Conservation (phyloP, 2,113 vertebrate genomes). For the Paralichthys olivaceus region DNA sequence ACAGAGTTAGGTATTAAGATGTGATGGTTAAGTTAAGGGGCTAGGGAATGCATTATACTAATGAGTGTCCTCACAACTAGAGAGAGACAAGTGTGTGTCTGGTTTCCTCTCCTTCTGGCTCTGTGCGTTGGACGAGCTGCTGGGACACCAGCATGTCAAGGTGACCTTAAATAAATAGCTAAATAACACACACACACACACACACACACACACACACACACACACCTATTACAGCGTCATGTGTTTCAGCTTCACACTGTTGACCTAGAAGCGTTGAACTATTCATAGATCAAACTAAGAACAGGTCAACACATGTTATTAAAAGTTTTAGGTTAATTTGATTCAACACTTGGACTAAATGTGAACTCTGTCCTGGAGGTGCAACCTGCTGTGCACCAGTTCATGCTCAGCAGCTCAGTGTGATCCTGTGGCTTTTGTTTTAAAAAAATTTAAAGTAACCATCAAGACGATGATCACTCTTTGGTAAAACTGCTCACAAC, state of each 20-base stretch:
- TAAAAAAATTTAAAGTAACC: not conserved
- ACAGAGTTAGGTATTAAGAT: no score
- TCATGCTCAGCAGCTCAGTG: not conserved
- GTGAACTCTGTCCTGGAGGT: conserved; percentile 12
- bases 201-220: not conserved
- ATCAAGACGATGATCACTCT: not conserved
- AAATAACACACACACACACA: no score
- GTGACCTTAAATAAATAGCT: conserved; percentile 57
- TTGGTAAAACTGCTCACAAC: not conserved
- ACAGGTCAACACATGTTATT: conserved; percentile 38
- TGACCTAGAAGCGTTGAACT: conserved; percentile 54
- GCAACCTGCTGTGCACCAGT: not conserved
- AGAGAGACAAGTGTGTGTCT: no score
- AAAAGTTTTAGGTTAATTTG: conserved; percentile 45
- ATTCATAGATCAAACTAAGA: conserved; percentile 46
- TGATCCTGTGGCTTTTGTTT: not conserved
- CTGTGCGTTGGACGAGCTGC: no score
- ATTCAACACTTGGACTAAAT: conserved; percentile 25
- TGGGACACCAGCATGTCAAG: conserved; percentile 26
- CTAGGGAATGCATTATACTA: no score
- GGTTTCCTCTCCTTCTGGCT: no score
- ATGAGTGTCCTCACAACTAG: no score
- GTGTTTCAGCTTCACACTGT: conserved; percentile 30
- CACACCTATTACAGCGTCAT: conserved; percentile 23
- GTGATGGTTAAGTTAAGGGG: no score